Conservation (phyloP, 2,888 invertebrate genomes). For the Pseudoips prasinana region DNA sequence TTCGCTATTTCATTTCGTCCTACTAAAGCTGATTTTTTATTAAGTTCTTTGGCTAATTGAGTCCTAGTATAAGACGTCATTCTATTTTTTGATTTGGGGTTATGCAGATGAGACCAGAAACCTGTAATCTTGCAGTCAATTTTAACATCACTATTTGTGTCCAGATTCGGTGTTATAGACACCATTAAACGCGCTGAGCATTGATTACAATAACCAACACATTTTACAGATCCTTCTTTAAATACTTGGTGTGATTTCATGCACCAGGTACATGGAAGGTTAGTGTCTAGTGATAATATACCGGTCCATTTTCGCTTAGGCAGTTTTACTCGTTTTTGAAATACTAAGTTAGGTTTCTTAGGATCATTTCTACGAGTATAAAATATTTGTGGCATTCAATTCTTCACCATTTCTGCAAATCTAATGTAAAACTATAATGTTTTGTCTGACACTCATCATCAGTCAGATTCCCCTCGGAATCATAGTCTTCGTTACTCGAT, state of each 20-base stretch:
- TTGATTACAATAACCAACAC: slow-evolving; percentile 5
- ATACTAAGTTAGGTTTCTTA: slow-evolving; percentile 4
- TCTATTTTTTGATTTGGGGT: too few relatives aligned
- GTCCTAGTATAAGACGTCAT: too few relatives aligned
- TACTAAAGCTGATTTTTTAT: too few relatives aligned
- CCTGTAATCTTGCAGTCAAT: too few relatives aligned
- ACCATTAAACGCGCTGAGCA: slow-evolving; percentile 2
- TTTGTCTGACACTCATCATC: neutral
- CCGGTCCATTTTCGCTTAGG: slow-evolving; percentile 3
- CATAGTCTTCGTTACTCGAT: slow-evolving; percentile 2
- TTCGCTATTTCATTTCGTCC: too few relatives aligned
- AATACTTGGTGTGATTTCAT: slow-evolving; percentile 1
- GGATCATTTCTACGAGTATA: slow-evolving; percentile 4
- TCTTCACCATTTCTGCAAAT: slow-evolving; percentile 1
- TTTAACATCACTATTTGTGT: slow-evolving; percentile 1
- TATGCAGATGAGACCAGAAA: too few relatives aligned
- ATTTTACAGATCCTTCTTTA: slow-evolving; percentile 1
- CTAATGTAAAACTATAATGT: slow-evolving; percentile 1
- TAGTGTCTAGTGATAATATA: slow-evolving; percentile 4
- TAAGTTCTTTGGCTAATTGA: too few relatives aligned
- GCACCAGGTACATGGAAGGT: slow-evolving; percentile 1
- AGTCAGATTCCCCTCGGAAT: slow-evolving; percentile 2
- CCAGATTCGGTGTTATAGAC: neutral
- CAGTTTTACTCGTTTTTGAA: slow-evolving; percentile 3
- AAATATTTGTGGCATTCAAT: slow-evolving; percentile 3